Evolutionary conservation across 2,888 invertebrate genomes (phyloP), one percentile per base, ranked within the genome.

Genomic region (Drosophila neotestacea): DNA sequence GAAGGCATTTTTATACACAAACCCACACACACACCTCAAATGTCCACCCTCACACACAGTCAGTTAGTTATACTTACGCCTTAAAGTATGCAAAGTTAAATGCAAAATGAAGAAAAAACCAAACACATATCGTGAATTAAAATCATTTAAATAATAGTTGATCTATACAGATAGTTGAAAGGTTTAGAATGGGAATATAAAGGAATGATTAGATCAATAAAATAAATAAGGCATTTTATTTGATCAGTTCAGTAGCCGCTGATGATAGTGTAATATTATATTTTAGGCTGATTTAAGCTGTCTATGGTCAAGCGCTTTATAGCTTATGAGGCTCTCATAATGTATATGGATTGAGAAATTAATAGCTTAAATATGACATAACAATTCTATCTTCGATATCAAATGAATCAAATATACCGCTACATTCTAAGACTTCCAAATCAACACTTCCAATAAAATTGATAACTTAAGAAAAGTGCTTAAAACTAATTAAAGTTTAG

Each of bases 101-200:
- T 73, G 81, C 72, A 70, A 77, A 22, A 41, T 22, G 50, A 55
- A 39, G 10, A 30, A 63, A 69, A 76, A 77, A 54, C 52, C 62
- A 71, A 56, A 71, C 71, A 85, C 80, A 85, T 87, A 85, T 82
- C 85, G 84, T 80, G 60, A 69, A 61, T 63, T 52, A 54, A 82
- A 85, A 77, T 79, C 65, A 77, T 69, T 82, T 70, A 61, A 73
- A 58, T 39, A 50, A 58, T 30, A 73, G 42, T 38, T 51, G 11
- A 32, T 27, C n/a, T 9, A 55, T 38, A 58, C 42, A 51, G 30
- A 46, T 6, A 30, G 1, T 6, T 30, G 4, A 42, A 36, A 32
- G 44, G 22, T n/a, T 48, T 34, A 22, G 36, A 32, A 39, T 54
- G 13, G 10, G 52, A 22, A n/a, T n/a, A 42, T 42, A 22, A 22